These are phyloP conservation scores for Dicerorhinus sumatrensis DNA, from an alignment of 2,113 vertebrate species.

Conservation along the genomic window DNA sequence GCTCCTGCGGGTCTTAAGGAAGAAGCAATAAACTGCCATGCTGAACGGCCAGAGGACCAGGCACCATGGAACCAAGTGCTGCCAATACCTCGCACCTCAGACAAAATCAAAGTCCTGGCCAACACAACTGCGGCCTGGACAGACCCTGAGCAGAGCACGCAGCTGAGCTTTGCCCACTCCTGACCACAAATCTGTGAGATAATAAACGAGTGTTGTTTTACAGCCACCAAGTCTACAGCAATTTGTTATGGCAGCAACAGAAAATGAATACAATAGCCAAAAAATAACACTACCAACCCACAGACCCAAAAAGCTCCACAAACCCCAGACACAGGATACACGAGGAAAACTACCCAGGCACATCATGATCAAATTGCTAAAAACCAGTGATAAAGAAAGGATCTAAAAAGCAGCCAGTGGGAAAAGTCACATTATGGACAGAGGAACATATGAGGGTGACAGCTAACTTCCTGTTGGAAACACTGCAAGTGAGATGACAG, in stretches of 20 bases:
- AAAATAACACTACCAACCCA: neutral
- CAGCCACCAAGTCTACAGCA: rapidly evolving
- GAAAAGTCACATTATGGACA: rapidly evolving
- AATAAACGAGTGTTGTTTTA: too few relatives aligned
- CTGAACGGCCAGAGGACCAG: neutral
- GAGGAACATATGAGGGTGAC: neutral
- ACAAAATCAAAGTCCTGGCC: neutral
- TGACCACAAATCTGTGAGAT: rapidly evolving
- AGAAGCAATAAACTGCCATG: neutral
- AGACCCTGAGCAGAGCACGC: neutral
- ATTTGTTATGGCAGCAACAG: neutral
- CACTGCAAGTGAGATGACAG: rapidly evolving
- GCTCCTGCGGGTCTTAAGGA: neutral
- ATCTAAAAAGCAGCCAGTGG: too few relatives aligned
- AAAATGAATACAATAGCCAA: neutral
- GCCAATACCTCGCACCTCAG: too few relatives aligned
- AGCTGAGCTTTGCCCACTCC: neutral
- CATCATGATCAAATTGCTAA: neutral
- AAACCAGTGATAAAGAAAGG: too few relatives aligned
- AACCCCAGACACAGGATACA: neutral
- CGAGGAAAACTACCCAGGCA: neutral
- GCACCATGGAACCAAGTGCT: neutral
- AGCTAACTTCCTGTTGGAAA: neutral
- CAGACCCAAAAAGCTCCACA: neutral
- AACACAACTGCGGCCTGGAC: too few relatives aligned